Conservation (phyloP, 2,888 invertebrate genomes). For the Phymatocera aterrima region DNA sequence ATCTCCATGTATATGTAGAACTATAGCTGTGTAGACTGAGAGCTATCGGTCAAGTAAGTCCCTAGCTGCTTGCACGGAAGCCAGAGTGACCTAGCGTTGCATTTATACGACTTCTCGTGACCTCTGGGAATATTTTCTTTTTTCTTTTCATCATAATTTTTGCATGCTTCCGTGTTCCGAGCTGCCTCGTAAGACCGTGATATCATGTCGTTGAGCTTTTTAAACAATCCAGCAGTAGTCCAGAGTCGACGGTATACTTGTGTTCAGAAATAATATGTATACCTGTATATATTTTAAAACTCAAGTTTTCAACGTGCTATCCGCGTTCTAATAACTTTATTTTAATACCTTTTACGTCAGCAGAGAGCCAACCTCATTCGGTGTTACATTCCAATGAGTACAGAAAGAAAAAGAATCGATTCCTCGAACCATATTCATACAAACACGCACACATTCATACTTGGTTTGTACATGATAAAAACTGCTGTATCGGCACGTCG, state of each 20-base stretch:
- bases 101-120: slow-evolving; percentile 44
- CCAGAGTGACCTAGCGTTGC: slow-evolving; percentile 48
- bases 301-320: background rate
- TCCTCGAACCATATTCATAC: background rate
- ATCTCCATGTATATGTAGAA: background rate
- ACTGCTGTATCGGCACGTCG: background rate
- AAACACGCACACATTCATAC: background rate
- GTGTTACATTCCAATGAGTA: background rate
- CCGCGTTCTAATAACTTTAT: background rate
- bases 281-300: background rate
- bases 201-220: background rate
- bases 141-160: background rate
- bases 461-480: background rate
- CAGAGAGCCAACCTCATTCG: background rate
- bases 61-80: slow-evolving; percentile 44
- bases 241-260: background rate
- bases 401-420: background rate
- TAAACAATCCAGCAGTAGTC: background rate
- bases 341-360: background rate
- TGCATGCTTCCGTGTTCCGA: slow-evolving; percentile 28
- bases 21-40: background rate
- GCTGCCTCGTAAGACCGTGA: background rate
- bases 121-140: slow-evolving; percentile 24
- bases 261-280: too few species aligned
- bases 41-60: background rate